Percentiles rank a stretch among this genome's conserved stretches.
Evolutionary conservation across 1,140 invertebrate species (phyloP).

Genomic region (Armadillidium nasatum): DNA sequence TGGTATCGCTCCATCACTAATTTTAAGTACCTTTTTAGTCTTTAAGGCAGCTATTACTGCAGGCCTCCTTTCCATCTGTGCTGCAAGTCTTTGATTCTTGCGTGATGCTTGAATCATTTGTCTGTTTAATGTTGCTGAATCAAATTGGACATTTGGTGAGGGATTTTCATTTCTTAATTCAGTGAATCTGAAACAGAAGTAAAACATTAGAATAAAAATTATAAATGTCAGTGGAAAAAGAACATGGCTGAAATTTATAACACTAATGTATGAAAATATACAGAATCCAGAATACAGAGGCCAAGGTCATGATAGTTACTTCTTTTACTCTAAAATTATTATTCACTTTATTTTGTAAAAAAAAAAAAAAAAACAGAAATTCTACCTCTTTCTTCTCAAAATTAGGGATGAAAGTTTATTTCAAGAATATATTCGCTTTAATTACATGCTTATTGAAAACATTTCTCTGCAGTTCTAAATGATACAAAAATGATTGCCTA

Average conservation of each 20-base stretch:
- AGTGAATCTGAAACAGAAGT: not conserved
- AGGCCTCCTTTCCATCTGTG: constrained; percentile 29
- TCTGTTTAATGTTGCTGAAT: not conserved
- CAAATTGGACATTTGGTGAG: not conserved
- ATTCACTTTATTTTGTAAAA: not conserved
- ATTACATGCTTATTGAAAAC: no score
- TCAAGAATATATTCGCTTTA: no score
- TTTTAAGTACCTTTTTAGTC: not conserved
- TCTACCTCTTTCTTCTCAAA: no score
- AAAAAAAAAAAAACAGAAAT: no score
- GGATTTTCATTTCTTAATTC: not conserved
- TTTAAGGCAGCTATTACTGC: constrained; percentile 24
- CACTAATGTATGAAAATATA: no score
- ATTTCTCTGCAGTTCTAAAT: no score
- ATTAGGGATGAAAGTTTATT: no score
- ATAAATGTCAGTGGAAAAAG: not conserved
- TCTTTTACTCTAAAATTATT: not conserved
- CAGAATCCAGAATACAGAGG: not conserved
- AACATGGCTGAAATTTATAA: not conserved
- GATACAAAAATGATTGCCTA: no score
- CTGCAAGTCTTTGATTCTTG: constrained; percentile 23
- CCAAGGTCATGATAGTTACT: not conserved
- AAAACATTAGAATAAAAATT: not conserved
- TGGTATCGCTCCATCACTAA: no score
- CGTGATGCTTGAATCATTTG: constrained; percentile 23